phyloP scores from a whole-genome alignment of 2,888 invertebrate species.

The Epirrhoe tristata region DNA sequence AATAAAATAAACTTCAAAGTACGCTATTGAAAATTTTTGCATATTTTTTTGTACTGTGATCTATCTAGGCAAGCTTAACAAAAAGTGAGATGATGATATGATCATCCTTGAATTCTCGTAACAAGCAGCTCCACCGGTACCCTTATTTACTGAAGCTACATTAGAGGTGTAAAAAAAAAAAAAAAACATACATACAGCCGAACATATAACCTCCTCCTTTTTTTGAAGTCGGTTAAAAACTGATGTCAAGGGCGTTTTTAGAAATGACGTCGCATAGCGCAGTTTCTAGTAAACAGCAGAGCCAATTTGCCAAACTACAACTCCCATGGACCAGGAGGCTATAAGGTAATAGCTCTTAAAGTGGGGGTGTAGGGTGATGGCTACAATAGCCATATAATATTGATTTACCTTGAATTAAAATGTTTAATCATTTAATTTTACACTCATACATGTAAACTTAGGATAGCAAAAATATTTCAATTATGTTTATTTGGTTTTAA shows the following conservation, averaged over 20 bases:
- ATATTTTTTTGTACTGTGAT: too few species aligned
- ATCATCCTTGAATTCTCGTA: not conserved
- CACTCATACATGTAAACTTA: too few species aligned
- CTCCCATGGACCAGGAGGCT: slow-evolving; percentile 17
- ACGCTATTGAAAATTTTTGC: too few species aligned
- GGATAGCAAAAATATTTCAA: too few species aligned
- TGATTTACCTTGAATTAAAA: slow-evolving; percentile 8
- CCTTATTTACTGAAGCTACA: not conserved
- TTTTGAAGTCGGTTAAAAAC: too few species aligned
- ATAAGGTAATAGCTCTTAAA: not conserved
- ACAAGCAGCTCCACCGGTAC: slow-evolving; percentile 17
- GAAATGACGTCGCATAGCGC: slow-evolving; percentile 6
- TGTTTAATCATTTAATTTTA: not conserved
- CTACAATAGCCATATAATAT: not conserved
- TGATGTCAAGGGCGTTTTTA: not conserved
- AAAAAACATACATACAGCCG: too few species aligned
- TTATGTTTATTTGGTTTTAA: too few species aligned
- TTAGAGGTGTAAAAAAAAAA: not conserved
- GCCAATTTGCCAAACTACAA: slow-evolving; percentile 29
- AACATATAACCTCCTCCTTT: too few species aligned
- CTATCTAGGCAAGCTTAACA: too few species aligned
- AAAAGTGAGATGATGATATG: too few species aligned
- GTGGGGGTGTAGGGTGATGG: not conserved
- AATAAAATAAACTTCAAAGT: too few species aligned
- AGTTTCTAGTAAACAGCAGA: slow-evolving; percentile 10